phyloP scores from a whole-genome alignment of 2,888 invertebrate species.

The Physocephala rufipes region DNA sequence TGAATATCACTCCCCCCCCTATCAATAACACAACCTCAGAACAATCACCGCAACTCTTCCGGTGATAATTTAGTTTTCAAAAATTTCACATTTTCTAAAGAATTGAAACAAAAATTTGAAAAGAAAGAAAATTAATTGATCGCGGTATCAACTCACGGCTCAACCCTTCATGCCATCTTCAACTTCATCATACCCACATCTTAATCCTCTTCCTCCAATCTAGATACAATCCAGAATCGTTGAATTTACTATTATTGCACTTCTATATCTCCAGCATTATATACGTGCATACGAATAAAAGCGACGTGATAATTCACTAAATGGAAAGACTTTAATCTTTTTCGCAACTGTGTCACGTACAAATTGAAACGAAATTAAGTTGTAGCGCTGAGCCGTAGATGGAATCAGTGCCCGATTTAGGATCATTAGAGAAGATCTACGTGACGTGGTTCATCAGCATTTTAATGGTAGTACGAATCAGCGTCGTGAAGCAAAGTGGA shows the following conservation, averaged over 20 bases:
- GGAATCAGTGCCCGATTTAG: conserved; percentile 6
- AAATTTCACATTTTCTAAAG: conserved; percentile 19
- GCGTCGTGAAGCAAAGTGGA: too few species aligned
- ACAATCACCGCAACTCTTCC: neutral
- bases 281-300: neutral
- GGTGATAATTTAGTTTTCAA: conserved; percentile 33
- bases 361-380: conserved; percentile 42
- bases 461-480: too few species aligned
- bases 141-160: neutral
- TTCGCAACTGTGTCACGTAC: conserved; percentile 56
- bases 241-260: conserved; percentile 39
- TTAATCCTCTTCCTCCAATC: neutral
- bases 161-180: too few species aligned
- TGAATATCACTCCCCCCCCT: neutral
- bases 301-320: neutral
- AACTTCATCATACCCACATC: too few species aligned
- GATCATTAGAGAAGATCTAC: conserved; percentile 29
- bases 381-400: conserved; percentile 30
- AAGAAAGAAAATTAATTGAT: conserved; percentile 23
- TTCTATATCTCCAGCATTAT: conserved; percentile 33
- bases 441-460: conserved; percentile 15
- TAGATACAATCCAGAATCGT: neutral
- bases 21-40: neutral
- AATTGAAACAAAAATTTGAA: conserved; percentile 5
- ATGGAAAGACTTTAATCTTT: conserved; percentile 15